A percentile compares a stretch with the other conserved stretches of the same genome.
phyloP scores from a whole-genome alignment of 2,888 invertebrate species.

The Hyppa rectilinea region DNA sequence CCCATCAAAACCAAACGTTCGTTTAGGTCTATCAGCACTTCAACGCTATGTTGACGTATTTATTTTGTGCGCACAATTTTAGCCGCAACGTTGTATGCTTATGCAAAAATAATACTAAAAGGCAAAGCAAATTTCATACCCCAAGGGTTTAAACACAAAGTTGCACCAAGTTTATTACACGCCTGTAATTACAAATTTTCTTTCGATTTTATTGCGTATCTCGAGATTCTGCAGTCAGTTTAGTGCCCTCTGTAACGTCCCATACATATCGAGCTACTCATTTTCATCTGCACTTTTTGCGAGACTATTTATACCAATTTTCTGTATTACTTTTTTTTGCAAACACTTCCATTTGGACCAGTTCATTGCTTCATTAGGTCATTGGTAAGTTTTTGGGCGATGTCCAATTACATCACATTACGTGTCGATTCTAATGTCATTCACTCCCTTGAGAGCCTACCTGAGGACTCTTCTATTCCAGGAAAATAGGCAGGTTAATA shows the following conservation, averaged over 20 bases:
- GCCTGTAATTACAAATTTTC: constrained; percentile 29
- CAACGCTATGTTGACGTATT: constrained; percentile 60
- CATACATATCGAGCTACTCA: neutral
- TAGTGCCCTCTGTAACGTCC: neutral
- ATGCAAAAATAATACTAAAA: constrained; percentile 32
- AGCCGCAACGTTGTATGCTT: constrained; percentile 59
- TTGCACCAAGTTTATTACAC: constrained; percentile 36
- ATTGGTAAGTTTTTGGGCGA: constrained; percentile 25
- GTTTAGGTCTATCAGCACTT: constrained; percentile 50
- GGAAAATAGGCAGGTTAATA: constrained; percentile 57
- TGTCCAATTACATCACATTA: constrained; percentile 44
- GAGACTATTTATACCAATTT: constrained; percentile 5
- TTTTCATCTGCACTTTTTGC: constrained; percentile 8
- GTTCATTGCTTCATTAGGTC: constrained; percentile 43
- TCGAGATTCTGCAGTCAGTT: constrained; percentile 15
- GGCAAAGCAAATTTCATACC: constrained; percentile 26
- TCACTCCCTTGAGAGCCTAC: constrained; percentile 65
- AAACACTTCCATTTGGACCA: constrained; percentile 24
- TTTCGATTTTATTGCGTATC: constrained; percentile 25
- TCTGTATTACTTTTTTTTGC: constrained; percentile 34
- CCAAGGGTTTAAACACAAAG: constrained; percentile 34
- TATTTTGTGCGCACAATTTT: constrained; percentile 58
- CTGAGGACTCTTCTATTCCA: constrained; percentile 59
- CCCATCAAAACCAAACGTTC: constrained; percentile 52
- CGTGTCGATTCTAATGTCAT: constrained; percentile 67